phyloP scores from a whole-genome alignment of 2,888 invertebrate species.

The Sicus ferrugineus region DNA sequence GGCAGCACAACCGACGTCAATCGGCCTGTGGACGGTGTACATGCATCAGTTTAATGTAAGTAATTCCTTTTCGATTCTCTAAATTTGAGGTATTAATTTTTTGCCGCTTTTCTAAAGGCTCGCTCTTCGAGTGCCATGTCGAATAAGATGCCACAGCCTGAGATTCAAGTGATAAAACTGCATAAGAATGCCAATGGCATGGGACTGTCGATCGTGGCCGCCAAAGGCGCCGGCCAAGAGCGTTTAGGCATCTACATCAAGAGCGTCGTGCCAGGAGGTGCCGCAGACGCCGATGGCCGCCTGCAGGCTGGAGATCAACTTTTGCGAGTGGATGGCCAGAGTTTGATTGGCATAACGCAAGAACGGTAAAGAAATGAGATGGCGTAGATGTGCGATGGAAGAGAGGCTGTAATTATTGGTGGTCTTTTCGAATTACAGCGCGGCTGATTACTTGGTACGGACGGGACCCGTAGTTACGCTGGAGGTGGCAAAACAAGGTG shows the following conservation, averaged over 20 bases:
- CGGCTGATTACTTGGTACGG: slow-evolving; percentile 93
- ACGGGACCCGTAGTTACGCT: slow-evolving; percentile 93
- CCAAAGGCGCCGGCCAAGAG: slow-evolving; percentile 85
- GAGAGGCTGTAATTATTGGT: no score
- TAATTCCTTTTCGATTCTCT: background rate
- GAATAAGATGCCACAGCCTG: slow-evolving; percentile 72
- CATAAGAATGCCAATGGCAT: slow-evolving; percentile 96
- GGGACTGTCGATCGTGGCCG: slow-evolving; percentile 98
- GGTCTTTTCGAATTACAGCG: slow-evolving; percentile 67
- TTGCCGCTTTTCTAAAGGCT: slow-evolving; percentile 63
- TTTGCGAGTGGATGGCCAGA: slow-evolving; percentile 95
- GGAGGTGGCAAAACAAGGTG: slow-evolving; percentile 97
- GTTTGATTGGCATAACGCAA: slow-evolving; percentile 85
- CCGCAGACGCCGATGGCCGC: slow-evolving; percentile 91
- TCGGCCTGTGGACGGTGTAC: slow-evolving; percentile 96
- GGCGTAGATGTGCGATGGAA: background rate
- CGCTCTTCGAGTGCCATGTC: slow-evolving; percentile 75
- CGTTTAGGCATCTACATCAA: slow-evolving; percentile 98
- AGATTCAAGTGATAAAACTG: slow-evolving; percentile 85
- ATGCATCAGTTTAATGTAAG: slow-evolving; percentile 74
- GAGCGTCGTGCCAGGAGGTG: slow-evolving; percentile 94
- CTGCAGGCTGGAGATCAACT: slow-evolving; percentile 97
- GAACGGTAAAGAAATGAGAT: slow-evolving; percentile 67
- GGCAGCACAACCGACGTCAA: slow-evolving; percentile 88
- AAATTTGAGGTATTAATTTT: background rate